phyloP scores from a whole-genome alignment of 1,140 invertebrate species.

The Cardiocondyla obscurior region DNA sequence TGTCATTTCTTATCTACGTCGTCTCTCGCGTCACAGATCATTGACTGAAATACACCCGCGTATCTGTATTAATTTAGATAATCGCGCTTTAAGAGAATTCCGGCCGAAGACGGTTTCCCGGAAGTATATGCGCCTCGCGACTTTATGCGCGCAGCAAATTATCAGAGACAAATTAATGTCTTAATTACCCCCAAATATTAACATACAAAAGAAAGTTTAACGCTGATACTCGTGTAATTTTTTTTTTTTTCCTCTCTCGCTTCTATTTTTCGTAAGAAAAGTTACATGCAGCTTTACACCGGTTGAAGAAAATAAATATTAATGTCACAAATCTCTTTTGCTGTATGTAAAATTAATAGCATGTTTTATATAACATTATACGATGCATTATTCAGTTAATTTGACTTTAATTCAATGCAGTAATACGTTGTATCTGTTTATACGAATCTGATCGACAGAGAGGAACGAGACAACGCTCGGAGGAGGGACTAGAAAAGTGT shows the following conservation, averaged over 20 bases:
- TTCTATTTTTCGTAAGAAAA: not conserved
- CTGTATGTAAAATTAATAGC: not conserved
- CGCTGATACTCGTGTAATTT: no score
- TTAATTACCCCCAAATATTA: conserved; percentile 10
- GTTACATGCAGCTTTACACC: not conserved
- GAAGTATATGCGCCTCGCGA: conserved; percentile 76
- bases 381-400: not conserved
- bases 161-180: not conserved
- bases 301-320: not conserved
- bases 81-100: conserved; percentile 66
- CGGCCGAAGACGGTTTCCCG: conserved; percentile 69
- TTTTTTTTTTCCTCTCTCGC: no score
- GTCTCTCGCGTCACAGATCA: conserved; percentile 73
- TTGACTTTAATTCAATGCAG: not conserved
- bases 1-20: conserved; percentile 67
- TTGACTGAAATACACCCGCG: conserved; percentile 68
- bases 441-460: not conserved
- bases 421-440: not conserved
- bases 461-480: not conserved
- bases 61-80: conserved; percentile 77
- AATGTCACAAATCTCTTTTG: not conserved
- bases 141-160: not conserved
- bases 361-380: conserved; percentile 8
- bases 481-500: not conserved
- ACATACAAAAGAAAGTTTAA: not conserved